A percentile compares a stretch with the other conserved stretches of the same genome.
These are phyloP conservation scores for Brachypterus glaber DNA, from an alignment of 2,888 invertebrate genomes.

Conservation along the genomic window DNA sequence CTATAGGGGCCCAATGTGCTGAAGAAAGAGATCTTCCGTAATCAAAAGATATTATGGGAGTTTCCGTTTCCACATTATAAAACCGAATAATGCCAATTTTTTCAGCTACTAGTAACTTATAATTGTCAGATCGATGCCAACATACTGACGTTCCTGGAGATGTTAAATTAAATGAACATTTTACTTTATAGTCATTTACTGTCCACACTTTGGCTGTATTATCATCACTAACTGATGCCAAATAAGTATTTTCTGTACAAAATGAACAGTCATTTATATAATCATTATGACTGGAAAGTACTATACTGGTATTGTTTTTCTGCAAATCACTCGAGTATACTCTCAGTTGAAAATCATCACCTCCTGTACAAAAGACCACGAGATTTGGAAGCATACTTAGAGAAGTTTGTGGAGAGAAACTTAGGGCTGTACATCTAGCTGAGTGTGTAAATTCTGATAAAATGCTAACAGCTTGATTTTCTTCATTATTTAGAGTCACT, in stretches of 20 bases:
- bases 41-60: constrained; percentile 57
- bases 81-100: constrained; percentile 64
- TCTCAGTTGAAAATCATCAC: constrained; percentile 47
- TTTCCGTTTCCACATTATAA: constrained; percentile 59
- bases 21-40: constrained; percentile 52
- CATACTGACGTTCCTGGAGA: constrained; percentile 58
- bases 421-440: constrained; percentile 46
- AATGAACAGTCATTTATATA: constrained; percentile 62
- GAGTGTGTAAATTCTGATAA: constrained; percentile 49
- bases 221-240: constrained; percentile 72
- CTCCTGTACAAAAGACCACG: constrained; percentile 47
- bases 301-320: constrained; percentile 43
- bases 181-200: constrained; percentile 43
- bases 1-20: constrained; percentile 61
- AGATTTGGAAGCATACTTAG: constrained; percentile 49
- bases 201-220: constrained; percentile 63
- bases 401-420: constrained; percentile 55
- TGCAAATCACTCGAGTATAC: constrained; percentile 48
- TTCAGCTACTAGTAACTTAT: constrained; percentile 65
- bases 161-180: constrained; percentile 51
- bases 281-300: constrained; percentile 53
- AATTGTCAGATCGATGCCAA: constrained; percentile 60
- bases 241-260: constrained; percentile 56
- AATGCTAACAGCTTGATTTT: constrained; percentile 43
- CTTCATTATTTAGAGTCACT: constrained; percentile 49